A percentile compares a stretch with the other conserved stretches of the same genome.
These are phyloP conservation scores for Oxyscelio sp. DNA, from an alignment of 2,888 invertebrate species.

Conservation along the genomic window DNA sequence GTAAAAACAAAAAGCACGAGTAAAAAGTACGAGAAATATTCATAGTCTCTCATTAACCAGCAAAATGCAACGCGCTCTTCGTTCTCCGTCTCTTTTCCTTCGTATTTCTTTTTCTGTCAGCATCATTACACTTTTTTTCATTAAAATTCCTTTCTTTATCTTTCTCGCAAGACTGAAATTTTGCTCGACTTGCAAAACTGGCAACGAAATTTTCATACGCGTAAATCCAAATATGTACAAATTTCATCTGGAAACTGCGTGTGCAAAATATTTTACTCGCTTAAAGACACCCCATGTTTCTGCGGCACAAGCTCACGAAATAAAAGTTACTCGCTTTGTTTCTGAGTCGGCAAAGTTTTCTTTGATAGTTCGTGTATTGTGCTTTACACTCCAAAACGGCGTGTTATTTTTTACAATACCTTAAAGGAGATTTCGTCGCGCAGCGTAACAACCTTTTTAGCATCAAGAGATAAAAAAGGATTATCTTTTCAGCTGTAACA, in stretches of 20 bases:
- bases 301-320: background rate
- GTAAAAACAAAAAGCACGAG: background rate
- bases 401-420: conserved; percentile 16
- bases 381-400: conserved; percentile 5
- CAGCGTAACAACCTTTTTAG: background rate
- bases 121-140: background rate
- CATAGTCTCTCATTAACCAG: conserved; percentile 3
- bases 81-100: background rate
- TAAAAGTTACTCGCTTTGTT: conserved; percentile 5
- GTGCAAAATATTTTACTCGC: background rate
- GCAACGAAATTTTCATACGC: background rate
- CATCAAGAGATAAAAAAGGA: background rate
- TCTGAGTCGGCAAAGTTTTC: background rate
- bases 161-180: background rate
- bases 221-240: background rate
- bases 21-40: background rate
- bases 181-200: background rate
- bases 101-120: background rate
- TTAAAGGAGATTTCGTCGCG: conserved; percentile 15
- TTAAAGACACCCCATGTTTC: background rate
- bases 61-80: background rate
- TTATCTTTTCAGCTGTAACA: background rate
- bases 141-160: background rate
- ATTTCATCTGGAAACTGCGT: background rate
- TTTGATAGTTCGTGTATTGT: background rate